phyloP scores from a whole-genome alignment of 1,140 invertebrate species.

The Portunus trituberculatus region DNA sequence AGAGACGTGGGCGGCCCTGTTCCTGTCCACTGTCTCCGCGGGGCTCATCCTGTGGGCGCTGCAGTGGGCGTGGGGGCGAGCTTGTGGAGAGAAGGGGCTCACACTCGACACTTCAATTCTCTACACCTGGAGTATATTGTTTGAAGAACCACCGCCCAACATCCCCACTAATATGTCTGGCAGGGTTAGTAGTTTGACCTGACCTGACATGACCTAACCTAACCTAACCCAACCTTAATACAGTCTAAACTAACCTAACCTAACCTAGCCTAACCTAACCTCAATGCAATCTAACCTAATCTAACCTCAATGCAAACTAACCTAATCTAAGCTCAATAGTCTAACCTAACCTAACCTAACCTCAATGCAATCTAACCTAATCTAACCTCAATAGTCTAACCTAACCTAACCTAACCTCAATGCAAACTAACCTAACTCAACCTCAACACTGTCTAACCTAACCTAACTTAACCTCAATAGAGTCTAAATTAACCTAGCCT shows the following conservation, averaged over 20 bases:
- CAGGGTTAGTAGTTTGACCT: slow-evolving; percentile 27
- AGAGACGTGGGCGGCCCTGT: slow-evolving; percentile 32
- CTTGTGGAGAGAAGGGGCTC: background rate
- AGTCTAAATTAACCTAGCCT: too few relatives aligned
- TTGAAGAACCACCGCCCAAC: slow-evolving; percentile 46
- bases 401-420: too few relatives aligned
- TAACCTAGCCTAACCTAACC: background rate
- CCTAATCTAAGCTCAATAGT: too few relatives aligned
- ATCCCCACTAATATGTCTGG: slow-evolving; percentile 62
- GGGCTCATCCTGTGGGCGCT: slow-evolving; percentile 59
- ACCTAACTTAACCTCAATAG: too few relatives aligned
- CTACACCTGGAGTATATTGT: slow-evolving; percentile 66
- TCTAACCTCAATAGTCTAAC: too few relatives aligned
- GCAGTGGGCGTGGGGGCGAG: slow-evolving; percentile 38
- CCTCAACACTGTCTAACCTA: too few relatives aligned
- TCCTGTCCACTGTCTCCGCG: slow-evolving; percentile 39
- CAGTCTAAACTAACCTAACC: background rate
- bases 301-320: too few relatives aligned
- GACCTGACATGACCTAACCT: background rate
- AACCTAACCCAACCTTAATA: background rate
- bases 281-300: too few relatives aligned
- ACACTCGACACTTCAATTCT: slow-evolving; percentile 51
- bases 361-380: too few relatives aligned
- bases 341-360: too few relatives aligned
- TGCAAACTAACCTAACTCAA: too few relatives aligned